A percentile compares a stretch with the other conserved stretches of the same genome.
Evolutionary conservation across 2,888 invertebrate species (phyloP).

Genomic region (Nasonia oneida): DNA sequence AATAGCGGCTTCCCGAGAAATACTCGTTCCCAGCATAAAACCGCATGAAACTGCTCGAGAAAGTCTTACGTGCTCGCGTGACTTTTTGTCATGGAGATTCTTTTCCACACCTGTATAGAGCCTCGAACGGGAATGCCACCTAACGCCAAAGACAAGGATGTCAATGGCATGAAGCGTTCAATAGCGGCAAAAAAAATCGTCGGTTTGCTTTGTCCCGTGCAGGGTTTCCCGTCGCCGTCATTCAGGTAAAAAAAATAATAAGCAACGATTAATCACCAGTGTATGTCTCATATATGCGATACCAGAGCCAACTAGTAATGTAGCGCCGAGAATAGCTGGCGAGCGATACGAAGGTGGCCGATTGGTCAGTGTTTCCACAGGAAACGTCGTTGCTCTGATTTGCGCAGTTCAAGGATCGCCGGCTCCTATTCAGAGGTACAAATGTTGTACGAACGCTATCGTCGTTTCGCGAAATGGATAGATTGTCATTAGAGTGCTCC

Average conservation of each 20-base stretch:
- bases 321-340: slow-evolving; percentile 83
- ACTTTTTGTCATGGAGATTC: slow-evolving; percentile 27
- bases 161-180: slow-evolving; percentile 72
- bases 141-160: slow-evolving; percentile 78
- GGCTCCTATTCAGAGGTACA: slow-evolving; percentile 85
- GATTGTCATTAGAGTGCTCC: neutral
- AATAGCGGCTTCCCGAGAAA: neutral
- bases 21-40: slow-evolving; percentile 59
- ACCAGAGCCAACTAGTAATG: slow-evolving; percentile 84
- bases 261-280: slow-evolving; percentile 15
- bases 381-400: slow-evolving; percentile 82
- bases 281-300: neutral
- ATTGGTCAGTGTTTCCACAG: slow-evolving; percentile 81
- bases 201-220: slow-evolving; percentile 82
- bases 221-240: slow-evolving; percentile 80
- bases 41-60: neutral
- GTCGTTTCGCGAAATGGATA: slow-evolving; percentile 6
- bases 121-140: slow-evolving; percentile 78
- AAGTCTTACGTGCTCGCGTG: slow-evolving; percentile 19
- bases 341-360: slow-evolving; percentile 85
- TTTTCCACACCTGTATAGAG: slow-evolving; percentile 70
- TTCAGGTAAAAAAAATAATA: slow-evolving; percentile 78
- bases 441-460: slow-evolving; percentile 17
- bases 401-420: slow-evolving; percentile 86
- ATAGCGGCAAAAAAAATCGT: slow-evolving; percentile 69